Conservation (phyloP, 2,888 invertebrate species). For the Orthosia gracilis region DNA sequence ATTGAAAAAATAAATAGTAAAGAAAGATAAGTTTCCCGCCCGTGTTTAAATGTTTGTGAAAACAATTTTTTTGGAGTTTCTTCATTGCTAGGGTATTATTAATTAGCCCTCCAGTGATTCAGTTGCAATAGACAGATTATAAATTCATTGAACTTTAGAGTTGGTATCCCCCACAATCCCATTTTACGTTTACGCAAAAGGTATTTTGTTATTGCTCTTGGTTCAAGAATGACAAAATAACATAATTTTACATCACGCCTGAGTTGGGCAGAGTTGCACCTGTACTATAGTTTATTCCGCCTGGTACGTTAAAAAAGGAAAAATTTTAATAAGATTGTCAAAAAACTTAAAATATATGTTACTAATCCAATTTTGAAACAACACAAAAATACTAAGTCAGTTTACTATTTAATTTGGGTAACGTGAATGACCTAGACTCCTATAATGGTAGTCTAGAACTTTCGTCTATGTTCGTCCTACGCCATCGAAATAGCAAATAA, state of each 20-base stretch:
- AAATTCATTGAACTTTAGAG: background rate
- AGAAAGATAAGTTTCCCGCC: background rate
- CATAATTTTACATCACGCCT: no score
- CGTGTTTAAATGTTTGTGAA: background rate
- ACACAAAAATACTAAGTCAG: slow-evolving; percentile 2
- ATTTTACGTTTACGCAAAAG: background rate
- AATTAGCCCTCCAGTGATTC: background rate
- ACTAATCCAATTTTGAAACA: background rate
- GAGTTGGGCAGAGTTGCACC: no score
- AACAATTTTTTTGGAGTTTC: background rate
- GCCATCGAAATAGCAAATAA: slow-evolving; percentile 50
- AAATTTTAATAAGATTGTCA: accelerated
- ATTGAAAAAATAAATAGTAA: background rate
- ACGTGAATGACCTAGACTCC: slow-evolving; percentile 52
- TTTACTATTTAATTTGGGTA: slow-evolving; percentile 17
- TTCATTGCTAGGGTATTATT: background rate
- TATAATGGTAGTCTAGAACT: slow-evolving; percentile 50
- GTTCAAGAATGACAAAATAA: no score
- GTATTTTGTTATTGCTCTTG: background rate
- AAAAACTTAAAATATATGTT: background rate
- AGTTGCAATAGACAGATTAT: background rate
- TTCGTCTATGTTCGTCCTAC: slow-evolving; percentile 52
- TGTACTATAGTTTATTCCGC: no score
- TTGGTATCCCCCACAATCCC: background rate
- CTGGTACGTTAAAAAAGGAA: no score